These are phyloP conservation scores for Spilogale gracilis DNA, from an alignment of 2,113 vertebrate species.

Conservation along the genomic window DNA sequence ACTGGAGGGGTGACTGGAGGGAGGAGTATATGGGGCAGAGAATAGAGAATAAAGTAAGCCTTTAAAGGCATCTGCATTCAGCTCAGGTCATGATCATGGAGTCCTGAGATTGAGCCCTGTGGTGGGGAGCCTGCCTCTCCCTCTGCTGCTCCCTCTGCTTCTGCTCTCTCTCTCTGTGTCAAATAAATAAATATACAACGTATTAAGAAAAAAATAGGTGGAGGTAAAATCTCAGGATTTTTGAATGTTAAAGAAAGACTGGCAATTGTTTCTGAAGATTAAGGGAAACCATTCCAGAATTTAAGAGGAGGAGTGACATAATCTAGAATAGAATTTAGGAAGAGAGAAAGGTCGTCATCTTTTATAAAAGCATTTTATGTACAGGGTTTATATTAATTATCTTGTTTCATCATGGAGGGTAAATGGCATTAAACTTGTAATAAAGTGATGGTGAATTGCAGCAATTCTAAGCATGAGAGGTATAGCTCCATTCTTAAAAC, in stretches of 20 bases:
- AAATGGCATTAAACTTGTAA: background rate
- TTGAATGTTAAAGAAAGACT: background rate
- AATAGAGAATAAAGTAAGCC: background rate
- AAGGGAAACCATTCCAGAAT: background rate
- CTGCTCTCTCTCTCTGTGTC: too few species aligned
- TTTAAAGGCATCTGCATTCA: background rate
- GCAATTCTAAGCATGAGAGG: background rate
- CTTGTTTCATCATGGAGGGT: background rate
- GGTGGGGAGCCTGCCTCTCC: too few species aligned
- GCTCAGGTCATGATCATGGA: background rate
- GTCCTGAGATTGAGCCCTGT: too few species aligned
- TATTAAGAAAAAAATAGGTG: background rate
- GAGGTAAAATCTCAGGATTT: slow-evolving; percentile 3
- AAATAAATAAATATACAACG: too few species aligned
- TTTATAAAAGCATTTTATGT: background rate
- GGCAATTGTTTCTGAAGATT: background rate
- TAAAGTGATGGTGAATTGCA: background rate
- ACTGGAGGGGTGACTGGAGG: background rate
- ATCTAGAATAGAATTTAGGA: background rate
- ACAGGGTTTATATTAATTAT: background rate
- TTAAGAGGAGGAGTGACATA: background rate
- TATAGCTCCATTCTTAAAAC: background rate
- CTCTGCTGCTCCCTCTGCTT: too few species aligned
- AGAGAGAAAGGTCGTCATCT: background rate
- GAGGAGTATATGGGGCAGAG: background rate